phyloP scores from a whole-genome alignment of 1,140 invertebrate genomes.

The Probaryconus sp. region DNA sequence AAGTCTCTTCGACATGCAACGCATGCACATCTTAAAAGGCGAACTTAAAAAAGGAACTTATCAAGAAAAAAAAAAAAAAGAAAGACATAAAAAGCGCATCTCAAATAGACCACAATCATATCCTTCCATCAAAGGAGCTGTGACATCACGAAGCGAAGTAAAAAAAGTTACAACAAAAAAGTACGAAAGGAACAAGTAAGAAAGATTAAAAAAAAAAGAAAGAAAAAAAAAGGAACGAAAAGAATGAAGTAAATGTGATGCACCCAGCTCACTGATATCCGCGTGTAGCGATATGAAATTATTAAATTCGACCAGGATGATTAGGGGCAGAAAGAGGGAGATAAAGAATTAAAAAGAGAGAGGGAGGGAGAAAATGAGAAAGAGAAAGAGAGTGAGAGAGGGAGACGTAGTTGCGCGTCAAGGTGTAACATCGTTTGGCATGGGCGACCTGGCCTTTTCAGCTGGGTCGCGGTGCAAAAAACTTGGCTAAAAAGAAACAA shows the following conservation, averaged over 20 bases:
- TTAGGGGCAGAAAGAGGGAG: constrained; percentile 3
- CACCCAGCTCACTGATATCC: not conserved
- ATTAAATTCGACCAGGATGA: constrained; percentile 61
- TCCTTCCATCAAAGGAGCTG: too few relatives aligned
- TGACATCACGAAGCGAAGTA: too few relatives aligned
- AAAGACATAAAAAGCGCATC: too few relatives aligned
- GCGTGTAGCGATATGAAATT: constrained; percentile 58
- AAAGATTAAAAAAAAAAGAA: not conserved
- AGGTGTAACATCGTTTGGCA: constrained; percentile 22
- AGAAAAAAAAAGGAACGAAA: not conserved
- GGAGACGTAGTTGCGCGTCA: not conserved
- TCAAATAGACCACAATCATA: too few relatives aligned
- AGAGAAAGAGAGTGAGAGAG: not conserved
- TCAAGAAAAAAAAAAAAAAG: too few relatives aligned
- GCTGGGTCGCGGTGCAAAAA: constrained; percentile 8
- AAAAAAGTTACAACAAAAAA: too few relatives aligned
- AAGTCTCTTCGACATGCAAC: too few relatives aligned
- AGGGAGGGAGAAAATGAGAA: not conserved
- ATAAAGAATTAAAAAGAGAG: not conserved
- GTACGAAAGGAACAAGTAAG: too few relatives aligned
- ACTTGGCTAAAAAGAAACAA: constrained; percentile 25
- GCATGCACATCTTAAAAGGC: not conserved
- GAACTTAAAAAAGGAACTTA: not conserved
- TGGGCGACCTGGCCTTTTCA: constrained; percentile 6
- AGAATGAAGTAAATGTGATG: not conserved